phyloP scores from a whole-genome alignment of 2,797 vertebrate species.

The Pantherophis vulpinus region DNA sequence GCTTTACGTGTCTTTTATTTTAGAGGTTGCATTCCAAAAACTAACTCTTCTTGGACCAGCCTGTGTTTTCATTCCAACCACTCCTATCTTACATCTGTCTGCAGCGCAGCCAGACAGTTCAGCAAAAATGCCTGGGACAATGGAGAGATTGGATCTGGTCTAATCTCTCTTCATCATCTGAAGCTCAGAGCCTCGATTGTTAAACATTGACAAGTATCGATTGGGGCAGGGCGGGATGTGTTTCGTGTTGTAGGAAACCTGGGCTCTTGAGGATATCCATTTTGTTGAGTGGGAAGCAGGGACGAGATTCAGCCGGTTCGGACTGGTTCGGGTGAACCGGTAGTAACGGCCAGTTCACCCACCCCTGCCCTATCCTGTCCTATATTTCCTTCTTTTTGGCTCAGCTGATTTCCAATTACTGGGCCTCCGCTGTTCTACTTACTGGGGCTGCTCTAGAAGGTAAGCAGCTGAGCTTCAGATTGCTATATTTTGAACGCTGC shows the following conservation, averaged over 20 bases:
- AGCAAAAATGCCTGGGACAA: constrained; percentile 8
- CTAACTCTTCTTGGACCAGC: neutral
- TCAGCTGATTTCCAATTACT: too few species aligned
- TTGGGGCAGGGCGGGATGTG: constrained; percentile 31
- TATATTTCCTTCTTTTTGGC: too few species aligned
- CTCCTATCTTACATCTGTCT: constrained; percentile 10
- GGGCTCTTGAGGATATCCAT: neutral
- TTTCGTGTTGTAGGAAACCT: constrained; percentile 24
- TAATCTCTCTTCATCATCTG: constrained; percentile 42
- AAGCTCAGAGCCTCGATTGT: constrained; percentile 32
- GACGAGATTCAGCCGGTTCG: too few species aligned
- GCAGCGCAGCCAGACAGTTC: neutral
- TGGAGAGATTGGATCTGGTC: constrained; percentile 37
- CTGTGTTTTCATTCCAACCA: neutral
- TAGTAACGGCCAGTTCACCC: too few species aligned
- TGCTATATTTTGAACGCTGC: too few species aligned
- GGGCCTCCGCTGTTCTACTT: too few species aligned
- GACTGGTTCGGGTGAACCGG: too few species aligned
- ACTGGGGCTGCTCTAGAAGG: too few species aligned
- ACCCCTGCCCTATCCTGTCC: too few species aligned
- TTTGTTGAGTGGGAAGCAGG: constrained; percentile 15
- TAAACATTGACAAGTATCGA: constrained; percentile 40
- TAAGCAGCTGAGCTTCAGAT: too few species aligned
- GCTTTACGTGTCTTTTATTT: constrained; percentile 46
- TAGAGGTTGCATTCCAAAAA: constrained; percentile 38